Percentiles rank a stretch among this genome's conserved stretches.
phyloP scores from a whole-genome alignment of 1,140 invertebrate genomes.

The Rhagoletis zephyria region DNA sequence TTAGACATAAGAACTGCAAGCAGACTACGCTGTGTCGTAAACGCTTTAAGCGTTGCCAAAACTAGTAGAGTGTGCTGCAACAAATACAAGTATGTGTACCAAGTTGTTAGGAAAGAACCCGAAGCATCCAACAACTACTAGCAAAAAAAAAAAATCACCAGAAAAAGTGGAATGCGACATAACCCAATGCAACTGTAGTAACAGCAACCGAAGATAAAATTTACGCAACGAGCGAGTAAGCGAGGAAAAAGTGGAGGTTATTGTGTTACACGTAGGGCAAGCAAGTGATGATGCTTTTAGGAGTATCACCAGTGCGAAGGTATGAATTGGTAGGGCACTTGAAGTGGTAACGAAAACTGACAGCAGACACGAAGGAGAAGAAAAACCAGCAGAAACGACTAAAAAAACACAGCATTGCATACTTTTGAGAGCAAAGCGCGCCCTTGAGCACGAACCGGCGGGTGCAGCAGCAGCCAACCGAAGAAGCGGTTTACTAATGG shows the following conservation, averaged over 20 bases:
- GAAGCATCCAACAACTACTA: neutral
- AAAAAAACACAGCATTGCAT: neutral
- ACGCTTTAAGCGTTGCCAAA: slow-evolving; percentile 31
- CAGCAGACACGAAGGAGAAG: neutral
- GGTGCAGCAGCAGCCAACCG: neutral
- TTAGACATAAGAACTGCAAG: neutral
- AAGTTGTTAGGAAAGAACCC: neutral
- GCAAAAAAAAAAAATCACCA: neutral
- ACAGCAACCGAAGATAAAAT: neutral
- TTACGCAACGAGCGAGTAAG: neutral
- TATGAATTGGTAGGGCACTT: too few relatives aligned
- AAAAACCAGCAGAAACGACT: neutral
- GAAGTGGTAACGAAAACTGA: neutral
- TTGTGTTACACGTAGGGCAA: too few relatives aligned
- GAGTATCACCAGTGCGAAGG: too few relatives aligned
- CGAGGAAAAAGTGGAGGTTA: neutral
- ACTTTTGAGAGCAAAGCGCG: slow-evolving; percentile 3
- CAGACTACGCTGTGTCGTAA: neutral
- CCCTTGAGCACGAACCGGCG: slow-evolving; percentile 55
- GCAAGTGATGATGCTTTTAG: too few relatives aligned
- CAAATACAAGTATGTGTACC: neutral
- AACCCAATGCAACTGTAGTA: neutral
- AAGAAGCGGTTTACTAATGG: neutral
- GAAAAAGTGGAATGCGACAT: neutral
- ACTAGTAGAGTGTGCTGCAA: neutral